phyloP scores from a whole-genome alignment of 53 echinoderm and acorn worm species.

The Henricia sp. region DNA sequence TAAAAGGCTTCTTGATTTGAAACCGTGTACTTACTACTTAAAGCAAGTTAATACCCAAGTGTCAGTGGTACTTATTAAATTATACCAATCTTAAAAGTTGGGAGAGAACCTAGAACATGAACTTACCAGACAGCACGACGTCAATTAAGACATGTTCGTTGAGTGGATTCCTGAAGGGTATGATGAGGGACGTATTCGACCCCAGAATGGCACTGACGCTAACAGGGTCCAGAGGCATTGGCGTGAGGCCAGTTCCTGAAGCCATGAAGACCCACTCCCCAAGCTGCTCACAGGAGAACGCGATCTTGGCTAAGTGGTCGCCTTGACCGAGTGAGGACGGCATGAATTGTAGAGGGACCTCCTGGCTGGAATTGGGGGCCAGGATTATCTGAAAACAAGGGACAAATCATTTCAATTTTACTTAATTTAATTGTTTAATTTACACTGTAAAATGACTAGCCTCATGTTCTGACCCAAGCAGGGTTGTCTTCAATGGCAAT shows the following conservation, averaged over 20 bases:
- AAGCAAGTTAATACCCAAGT: too few relatives aligned
- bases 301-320: constrained; percentile 86
- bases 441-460: too few relatives aligned
- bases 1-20: too few relatives aligned
- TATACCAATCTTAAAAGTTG: too few relatives aligned
- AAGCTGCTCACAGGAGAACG: constrained; percentile 92
- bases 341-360: constrained; percentile 96
- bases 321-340: constrained; percentile 92
- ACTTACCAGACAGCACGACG: constrained; percentile 85
- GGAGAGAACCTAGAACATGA: too few relatives aligned
- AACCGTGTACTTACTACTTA: too few relatives aligned
- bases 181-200: constrained; percentile 94
- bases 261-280: constrained; percentile 93
- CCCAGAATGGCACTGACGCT: constrained; percentile 90
- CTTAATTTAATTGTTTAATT: too few relatives aligned
- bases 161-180: constrained; percentile 95
- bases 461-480: too few relatives aligned
- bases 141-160: constrained; percentile 88
- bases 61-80: too few relatives aligned
- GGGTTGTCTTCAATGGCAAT: too few relatives aligned
- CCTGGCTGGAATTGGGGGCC: constrained; percentile 86
- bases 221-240: constrained; percentile 90
- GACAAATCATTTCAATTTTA: too few relatives aligned
- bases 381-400: constrained; percentile 91
- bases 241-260: constrained; percentile 89